Evolutionary conservation across 2,113 vertebrate genomes (phyloP), one percentile per base, ranked within the genome.

Genomic region (Conger conger): DNA sequence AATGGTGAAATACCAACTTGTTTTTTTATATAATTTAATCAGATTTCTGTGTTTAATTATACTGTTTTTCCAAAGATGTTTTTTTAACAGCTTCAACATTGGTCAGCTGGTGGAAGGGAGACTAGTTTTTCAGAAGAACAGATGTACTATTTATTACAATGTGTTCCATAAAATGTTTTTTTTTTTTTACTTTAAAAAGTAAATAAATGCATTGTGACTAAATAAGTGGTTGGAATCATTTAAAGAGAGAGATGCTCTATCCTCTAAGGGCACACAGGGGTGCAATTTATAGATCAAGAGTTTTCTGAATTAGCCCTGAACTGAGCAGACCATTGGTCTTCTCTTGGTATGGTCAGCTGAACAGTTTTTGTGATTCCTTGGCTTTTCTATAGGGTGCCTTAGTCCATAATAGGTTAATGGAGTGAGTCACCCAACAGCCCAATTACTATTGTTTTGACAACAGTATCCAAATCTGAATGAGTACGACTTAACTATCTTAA

Each of bases 171-270:
- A 15, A 37, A 11, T 68, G n/a, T 68, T 3, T 17, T 63, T n/a
- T 38, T n/a, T 77, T 77, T 78, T 78, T 38, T 78, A 78, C 76
- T 78, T 78, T 15, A 38, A 76, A 76, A 78, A 78, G 76, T 78
- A 78, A 78, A 38, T 78, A 78, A 78, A 78, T 37, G 36, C 30
- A 37, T 38, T 37, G 36, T 78, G 76, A 78, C 13, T 0, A 78
- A 38, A 78, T 4, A 78, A 78, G 36, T 37, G 30, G 35, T 23
- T 78, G 76, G 16, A 9, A 38, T 78, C 16, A 15, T 38, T 37
- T 78, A 20, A 76, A 78, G 15, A 20, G 20, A 78, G 16, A 37
- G 3, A n/a, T 63, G 27, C 23, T 63, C 27, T 63, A 23, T 63
- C 20, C 57, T 23, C 57, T 27, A 27, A 5, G 27, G 45, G 23